These are phyloP conservation scores for Drosophila melanogaster DNA, from an alignment of 1,140 invertebrate genomes.

Conservation along the genomic window DNA sequence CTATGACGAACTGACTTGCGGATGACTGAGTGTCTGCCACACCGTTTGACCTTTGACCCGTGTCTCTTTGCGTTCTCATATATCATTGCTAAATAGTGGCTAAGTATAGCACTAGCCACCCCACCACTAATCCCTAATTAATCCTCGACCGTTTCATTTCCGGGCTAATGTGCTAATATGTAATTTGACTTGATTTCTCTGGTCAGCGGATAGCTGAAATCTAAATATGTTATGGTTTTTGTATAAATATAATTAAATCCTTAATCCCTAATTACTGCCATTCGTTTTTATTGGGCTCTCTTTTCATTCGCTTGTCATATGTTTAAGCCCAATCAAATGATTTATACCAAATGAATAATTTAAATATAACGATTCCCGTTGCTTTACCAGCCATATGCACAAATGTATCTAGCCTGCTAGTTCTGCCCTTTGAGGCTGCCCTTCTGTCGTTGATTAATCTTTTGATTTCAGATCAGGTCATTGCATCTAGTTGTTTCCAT, in stretches of 20 bases:
- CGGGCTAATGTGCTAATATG: neutral
- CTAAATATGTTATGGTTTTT: conserved; percentile 3
- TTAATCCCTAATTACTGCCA: conserved; percentile 29
- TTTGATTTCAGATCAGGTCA: conserved; percentile 9
- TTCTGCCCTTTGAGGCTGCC: neutral
- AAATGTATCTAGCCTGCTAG: no score
- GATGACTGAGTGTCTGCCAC: conserved; percentile 28
- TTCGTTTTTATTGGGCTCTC: conserved; percentile 9
- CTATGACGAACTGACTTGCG: conserved; percentile 36
- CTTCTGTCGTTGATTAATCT: neutral
- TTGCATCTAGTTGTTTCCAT: neutral
- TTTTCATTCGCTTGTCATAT: neutral
- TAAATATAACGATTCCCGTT: neutral
- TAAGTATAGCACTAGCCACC: neutral
- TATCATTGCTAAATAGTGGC: neutral
- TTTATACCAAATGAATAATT: conserved; percentile 21
- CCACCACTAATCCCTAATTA: neutral
- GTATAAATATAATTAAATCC: neutral
- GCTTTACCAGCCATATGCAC: no score
- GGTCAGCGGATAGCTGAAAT: neutral
- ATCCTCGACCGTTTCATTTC: neutral
- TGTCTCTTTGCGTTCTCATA: neutral
- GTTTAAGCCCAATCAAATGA: conserved; percentile 12
- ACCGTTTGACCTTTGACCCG: conserved; percentile 34
- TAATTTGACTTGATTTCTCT: conserved; percentile 7